These are phyloP conservation scores for Thalassophryne amazonica DNA, from an alignment of 2,797 vertebrate species.

Conservation along the genomic window DNA sequence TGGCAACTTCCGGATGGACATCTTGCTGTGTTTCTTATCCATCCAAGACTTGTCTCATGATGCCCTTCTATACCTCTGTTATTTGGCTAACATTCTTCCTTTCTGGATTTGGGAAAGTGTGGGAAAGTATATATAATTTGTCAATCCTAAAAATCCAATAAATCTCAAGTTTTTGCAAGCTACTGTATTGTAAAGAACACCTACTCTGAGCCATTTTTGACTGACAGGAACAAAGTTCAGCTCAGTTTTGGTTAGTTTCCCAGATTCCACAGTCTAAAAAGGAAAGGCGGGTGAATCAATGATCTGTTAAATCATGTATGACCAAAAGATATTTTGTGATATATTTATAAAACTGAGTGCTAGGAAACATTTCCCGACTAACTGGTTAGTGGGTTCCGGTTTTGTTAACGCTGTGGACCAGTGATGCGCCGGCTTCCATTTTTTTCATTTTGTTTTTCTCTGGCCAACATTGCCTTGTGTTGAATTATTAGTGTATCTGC, in stretches of 20 bases:
- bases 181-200: no score
- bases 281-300: conserved; percentile 34
- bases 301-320: conserved; percentile 41
- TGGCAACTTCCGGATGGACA: no score
- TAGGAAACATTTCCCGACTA: conserved; percentile 38
- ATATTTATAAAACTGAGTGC: conserved; percentile 27
- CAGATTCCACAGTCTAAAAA: conserved; percentile 18
- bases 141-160: no score
- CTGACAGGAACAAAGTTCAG: conserved; percentile 31
- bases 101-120: no score
- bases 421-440: conserved; percentile 11
- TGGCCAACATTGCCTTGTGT: conserved; percentile 2
- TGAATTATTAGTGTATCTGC: conserved; percentile 24
- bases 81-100: no score
- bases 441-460: no score
- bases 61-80: no score
- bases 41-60: no score
- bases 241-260: conserved; percentile 27
- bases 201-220: conserved; percentile 20
- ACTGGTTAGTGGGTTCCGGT: conserved; percentile 29
- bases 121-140: no score
- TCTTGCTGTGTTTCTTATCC: no score
- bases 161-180: no score
- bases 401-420: conserved; percentile 27
- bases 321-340: conserved; percentile 27